phyloP scores from a whole-genome alignment of 2,797 vertebrate species.

The Gephyroberyx darwinii region DNA sequence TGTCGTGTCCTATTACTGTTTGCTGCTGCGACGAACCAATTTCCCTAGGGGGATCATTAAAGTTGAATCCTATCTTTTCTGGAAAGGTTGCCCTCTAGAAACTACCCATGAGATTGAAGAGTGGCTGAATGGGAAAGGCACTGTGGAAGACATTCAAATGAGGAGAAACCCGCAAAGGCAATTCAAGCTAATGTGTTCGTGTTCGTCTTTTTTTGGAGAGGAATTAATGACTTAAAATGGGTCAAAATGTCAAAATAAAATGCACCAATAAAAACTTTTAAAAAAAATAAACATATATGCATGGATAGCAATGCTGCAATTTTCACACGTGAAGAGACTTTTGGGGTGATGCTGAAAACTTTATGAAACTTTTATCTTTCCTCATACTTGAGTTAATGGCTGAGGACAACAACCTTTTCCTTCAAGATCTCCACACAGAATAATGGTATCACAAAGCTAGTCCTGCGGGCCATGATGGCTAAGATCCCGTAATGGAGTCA shows the following conservation, averaged over 20 bases:
- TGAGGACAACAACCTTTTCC: slow-evolving; percentile 36
- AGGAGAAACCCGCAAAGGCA: slow-evolving; percentile 89
- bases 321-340: slow-evolving; percentile 6
- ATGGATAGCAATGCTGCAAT: too few species aligned
- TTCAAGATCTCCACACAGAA: slow-evolving; percentile 48
- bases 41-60: not conserved
- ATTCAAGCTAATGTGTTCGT: slow-evolving; percentile 87
- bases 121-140: slow-evolving; percentile 91
- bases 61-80: slow-evolving; percentile 35
- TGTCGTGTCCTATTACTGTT: not conserved
- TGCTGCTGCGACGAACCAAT: not conserved
- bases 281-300: too few species aligned
- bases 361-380: slow-evolving; percentile 34
- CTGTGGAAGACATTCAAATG: slow-evolving; percentile 95
- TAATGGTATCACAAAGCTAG: slow-evolving; percentile 57
- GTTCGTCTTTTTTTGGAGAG: not conserved
- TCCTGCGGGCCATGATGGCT: slow-evolving; percentile 44
- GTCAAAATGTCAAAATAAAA: too few species aligned
- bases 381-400: slow-evolving; percentile 32
- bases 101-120: slow-evolving; percentile 93
- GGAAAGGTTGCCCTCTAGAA: slow-evolving; percentile 97
- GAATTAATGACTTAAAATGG: too few species aligned
- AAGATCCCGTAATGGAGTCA: slow-evolving; percentile 64
- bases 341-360: not conserved
- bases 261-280: too few species aligned